A percentile compares a stretch with the other conserved stretches of the same genome.
Conservation (phyloP, 1,140 invertebrate genomes). For the Mamestra configurata region DNA sequence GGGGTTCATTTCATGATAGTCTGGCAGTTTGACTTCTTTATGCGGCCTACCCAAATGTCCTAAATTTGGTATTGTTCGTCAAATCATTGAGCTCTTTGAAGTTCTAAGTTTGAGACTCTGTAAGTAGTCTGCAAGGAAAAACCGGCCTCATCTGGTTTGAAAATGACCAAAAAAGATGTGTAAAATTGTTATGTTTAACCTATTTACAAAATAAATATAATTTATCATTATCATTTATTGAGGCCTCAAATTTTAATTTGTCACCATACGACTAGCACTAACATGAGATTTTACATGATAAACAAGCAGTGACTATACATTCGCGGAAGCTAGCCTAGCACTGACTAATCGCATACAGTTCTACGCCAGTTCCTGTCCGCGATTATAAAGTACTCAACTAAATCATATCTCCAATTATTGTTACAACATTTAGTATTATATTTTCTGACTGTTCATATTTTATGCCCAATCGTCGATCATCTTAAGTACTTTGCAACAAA, state of each 20-base stretch:
- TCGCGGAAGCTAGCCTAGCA: neutral
- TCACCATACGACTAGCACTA: neutral
- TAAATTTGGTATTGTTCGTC: too few relatives aligned
- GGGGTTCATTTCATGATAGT: too few relatives aligned
- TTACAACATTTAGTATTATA: slow-evolving; percentile 10
- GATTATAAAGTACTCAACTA: slow-evolving; percentile 9
- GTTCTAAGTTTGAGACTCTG: too few relatives aligned
- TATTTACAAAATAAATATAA: too few relatives aligned
- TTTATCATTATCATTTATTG: too few relatives aligned
- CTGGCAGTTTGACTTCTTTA: too few relatives aligned
- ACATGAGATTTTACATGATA: neutral
- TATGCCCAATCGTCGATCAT: slow-evolving; percentile 23
- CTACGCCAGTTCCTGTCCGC: slow-evolving; percentile 9
- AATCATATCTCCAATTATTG: slow-evolving; percentile 28
- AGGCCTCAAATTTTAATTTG: neutral
- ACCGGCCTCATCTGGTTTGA: too few relatives aligned
- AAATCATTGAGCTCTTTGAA: too few relatives aligned
- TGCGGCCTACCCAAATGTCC: too few relatives aligned
- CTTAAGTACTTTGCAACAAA: slow-evolving; percentile 28
- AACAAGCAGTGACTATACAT: neutral
- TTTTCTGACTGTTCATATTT: neutral
- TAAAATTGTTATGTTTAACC: too few relatives aligned
- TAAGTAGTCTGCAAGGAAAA: too few relatives aligned
- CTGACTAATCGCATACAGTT: slow-evolving; percentile 8
- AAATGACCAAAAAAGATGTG: too few relatives aligned